A percentile compares a stretch with the other conserved stretches of the same genome.
phyloP scores from a whole-genome alignment of 2,888 invertebrate genomes.

The Stramonita haemastoma region DNA sequence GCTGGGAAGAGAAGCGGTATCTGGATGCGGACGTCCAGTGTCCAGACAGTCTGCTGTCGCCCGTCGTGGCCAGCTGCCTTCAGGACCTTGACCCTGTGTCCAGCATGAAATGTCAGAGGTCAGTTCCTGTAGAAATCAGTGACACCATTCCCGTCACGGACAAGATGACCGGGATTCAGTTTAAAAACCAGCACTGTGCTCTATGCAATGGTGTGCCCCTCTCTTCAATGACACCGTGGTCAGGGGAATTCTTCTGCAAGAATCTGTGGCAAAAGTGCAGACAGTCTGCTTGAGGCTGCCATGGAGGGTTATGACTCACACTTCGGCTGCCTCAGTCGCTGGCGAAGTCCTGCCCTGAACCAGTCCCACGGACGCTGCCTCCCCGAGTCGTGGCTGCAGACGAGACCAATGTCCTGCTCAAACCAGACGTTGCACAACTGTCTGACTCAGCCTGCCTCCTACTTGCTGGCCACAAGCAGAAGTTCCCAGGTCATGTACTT shows the following conservation, averaged over 20 bases:
- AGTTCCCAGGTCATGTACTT: neutral
- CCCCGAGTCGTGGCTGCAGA: neutral
- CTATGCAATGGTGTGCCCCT: neutral
- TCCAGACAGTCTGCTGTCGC: neutral
- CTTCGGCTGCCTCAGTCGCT: neutral
- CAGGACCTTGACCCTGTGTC: neutral
- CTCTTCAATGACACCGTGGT: neutral
- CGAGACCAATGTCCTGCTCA: neutral
- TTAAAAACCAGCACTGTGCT: conserved; percentile 30
- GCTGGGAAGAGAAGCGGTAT: neutral
- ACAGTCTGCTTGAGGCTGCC: neutral
- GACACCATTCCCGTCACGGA: conserved; percentile 26
- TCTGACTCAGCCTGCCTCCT: neutral
- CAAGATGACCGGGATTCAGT: conserved; percentile 12
- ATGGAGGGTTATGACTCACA: too few species aligned
- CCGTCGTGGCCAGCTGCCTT: neutral
- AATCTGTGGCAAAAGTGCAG: too few species aligned
- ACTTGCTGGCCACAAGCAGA: neutral
- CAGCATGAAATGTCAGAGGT: neutral
- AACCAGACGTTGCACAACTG: neutral
- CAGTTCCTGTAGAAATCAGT: neutral
- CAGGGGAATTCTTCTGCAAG: neutral
- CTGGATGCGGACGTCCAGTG: neutral
- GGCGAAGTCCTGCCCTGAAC: neutral
- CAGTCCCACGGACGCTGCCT: neutral